These are phyloP conservation scores for Gopherus flavomarginatus DNA, from an alignment of 2,113 vertebrate genomes.

Conservation along the genomic window DNA sequence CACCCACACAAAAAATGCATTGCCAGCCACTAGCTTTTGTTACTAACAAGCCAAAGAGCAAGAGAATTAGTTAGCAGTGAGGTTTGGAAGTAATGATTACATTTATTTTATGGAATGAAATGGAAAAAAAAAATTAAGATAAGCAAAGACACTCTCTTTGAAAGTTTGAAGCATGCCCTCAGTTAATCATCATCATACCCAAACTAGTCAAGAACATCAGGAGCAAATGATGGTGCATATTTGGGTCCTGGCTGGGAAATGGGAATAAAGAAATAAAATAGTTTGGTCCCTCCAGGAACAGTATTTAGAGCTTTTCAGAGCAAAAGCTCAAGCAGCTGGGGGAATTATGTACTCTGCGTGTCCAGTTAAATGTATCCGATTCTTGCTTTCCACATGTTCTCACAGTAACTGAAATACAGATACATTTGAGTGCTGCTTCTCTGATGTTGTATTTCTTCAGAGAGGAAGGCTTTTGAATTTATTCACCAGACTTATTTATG, in stretches of 20 bases:
- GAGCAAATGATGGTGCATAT: not conserved
- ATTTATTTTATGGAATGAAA: not conserved
- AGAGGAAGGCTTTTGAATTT: not conserved
- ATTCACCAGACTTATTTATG: not conserved
- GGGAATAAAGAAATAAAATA: not conserved
- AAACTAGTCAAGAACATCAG: not conserved
- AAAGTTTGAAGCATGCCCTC: fast-evolving
- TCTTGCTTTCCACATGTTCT: not conserved
- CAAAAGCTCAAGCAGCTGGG: not conserved
- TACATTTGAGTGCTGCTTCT: not conserved
- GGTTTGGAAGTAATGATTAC: not conserved
- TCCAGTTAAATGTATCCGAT: not conserved
- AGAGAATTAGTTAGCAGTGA: not conserved
- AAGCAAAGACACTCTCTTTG: not conserved
- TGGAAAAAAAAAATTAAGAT: not conserved
- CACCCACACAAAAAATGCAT: not conserved
- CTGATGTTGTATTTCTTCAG: not conserved
- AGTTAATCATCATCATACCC: not conserved
- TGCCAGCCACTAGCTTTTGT: not conserved
- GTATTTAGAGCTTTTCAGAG: not conserved
- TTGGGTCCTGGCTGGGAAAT: not conserved
- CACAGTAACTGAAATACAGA: fast-evolving
- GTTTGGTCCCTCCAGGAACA: not conserved
- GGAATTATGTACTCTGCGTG: not conserved
- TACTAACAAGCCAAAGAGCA: not conserved